Evolutionary conservation across 2,888 invertebrate genomes (phyloP).

Genomic region (Frankliniella intonsa): DNA sequence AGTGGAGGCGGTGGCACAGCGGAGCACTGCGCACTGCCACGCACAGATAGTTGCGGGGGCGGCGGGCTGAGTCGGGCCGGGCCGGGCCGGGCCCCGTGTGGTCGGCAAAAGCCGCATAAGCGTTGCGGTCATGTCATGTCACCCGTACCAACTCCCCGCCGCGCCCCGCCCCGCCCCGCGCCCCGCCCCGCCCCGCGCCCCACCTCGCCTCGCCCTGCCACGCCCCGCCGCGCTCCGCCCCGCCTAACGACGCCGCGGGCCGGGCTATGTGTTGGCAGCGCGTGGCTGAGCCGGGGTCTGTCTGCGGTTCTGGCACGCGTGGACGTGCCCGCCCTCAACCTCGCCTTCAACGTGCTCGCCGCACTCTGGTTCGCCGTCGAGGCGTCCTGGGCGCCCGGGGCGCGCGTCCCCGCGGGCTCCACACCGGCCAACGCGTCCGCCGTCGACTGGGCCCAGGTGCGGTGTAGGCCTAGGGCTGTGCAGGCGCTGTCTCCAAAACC

Average conservation of each 20-base stretch:
- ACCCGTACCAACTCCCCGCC: not conserved
- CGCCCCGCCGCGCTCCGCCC: no score
- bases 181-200: no score
- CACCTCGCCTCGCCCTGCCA: no score
- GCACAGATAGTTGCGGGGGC: no score
- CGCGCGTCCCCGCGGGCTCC: not conserved
- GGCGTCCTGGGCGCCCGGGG: not conserved
- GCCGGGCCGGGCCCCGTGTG: no score
- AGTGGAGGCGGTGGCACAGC: no score
- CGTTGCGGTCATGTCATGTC: no score
- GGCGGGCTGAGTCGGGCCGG: no score
- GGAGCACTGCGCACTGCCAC: no score
- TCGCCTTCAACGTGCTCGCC: conserved; percentile 1
- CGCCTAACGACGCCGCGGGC: not conserved
- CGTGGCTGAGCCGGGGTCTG: conserved; percentile 8
- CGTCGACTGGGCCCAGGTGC: conserved; percentile 5
- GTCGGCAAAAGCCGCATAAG: no score
- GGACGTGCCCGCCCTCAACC: conserved; percentile 1
- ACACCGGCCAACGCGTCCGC: not conserved
- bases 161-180: not conserved
- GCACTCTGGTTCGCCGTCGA: not conserved
- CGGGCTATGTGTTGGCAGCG: not conserved
- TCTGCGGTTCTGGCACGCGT: not conserved
- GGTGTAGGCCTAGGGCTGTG: no score
- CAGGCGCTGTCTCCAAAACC: no score